Conservation (phyloP, 2,113 vertebrate genomes). For the Gnathonemus echidnorhynchus region DNA sequence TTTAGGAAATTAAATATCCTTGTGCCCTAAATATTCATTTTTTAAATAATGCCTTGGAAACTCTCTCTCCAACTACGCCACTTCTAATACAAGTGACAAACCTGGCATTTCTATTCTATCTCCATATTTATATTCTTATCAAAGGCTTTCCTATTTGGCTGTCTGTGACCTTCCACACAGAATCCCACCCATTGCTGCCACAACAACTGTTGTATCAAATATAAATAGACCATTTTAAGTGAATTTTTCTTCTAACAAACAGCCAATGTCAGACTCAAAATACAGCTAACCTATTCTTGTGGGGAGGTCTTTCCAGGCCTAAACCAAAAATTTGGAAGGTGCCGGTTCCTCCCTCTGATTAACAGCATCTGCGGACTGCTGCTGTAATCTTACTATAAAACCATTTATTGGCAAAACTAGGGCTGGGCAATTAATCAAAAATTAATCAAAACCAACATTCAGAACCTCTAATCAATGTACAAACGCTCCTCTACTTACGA, state of each 20-base stretch:
- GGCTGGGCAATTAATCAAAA: no score
- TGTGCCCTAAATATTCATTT: background rate
- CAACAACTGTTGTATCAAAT: conserved; percentile 42
- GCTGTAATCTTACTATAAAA: background rate
- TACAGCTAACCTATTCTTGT: conserved; percentile 14
- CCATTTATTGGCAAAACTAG: background rate
- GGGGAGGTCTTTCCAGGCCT: conserved; percentile 7
- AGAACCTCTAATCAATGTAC: no score
- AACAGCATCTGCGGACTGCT: background rate
- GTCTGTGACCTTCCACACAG: conserved; percentile 16
- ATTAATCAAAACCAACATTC: no score
- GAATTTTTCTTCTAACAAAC: background rate
- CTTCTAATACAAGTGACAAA: background rate
- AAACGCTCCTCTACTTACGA: no score
- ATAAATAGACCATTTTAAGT: conserved; percentile 31
- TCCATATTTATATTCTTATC: conserved; percentile 3
- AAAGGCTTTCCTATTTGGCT: conserved; percentile 17
- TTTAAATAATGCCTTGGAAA: background rate
- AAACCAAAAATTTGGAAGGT: background rate
- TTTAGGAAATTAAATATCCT: background rate
- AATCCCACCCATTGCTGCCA: conserved; percentile 33
- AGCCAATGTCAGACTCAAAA: conserved; percentile 25
- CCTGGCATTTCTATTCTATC: background rate
- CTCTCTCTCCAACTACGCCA: background rate
- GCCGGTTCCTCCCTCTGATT: background rate